These are phyloP conservation scores for Microtus pennsylvanicus DNA, from an alignment of 2,113 vertebrate genomes.

Conservation along the genomic window DNA sequence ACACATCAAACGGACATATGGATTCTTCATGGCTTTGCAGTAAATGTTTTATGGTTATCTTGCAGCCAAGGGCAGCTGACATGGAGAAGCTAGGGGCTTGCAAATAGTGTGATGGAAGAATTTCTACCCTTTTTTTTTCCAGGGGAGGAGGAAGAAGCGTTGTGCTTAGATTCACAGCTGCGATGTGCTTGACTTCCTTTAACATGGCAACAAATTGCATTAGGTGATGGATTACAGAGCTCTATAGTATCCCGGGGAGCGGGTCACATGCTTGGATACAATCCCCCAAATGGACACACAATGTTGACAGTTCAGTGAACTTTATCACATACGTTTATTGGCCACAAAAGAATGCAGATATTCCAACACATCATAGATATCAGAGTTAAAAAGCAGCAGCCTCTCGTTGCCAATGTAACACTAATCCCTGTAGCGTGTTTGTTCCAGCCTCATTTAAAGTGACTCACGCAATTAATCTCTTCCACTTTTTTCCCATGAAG, in stretches of 20 bases:
- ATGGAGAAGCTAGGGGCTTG: constrained; percentile 76
- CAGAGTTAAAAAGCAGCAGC: constrained; percentile 28
- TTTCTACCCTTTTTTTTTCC: constrained; percentile 59
- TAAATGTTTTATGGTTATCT: constrained; percentile 87
- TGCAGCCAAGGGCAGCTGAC: constrained; percentile 85
- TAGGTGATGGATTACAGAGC: not conserved
- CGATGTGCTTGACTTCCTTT: not conserved
- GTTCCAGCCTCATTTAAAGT: constrained; percentile 24
- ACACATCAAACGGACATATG: constrained; percentile 89
- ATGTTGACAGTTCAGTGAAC: constrained; percentile 33
- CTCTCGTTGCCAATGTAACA: constrained; percentile 13
- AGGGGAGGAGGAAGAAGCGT: constrained; percentile 32
- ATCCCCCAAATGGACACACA: constrained; percentile 47
- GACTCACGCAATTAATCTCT: constrained; percentile 30
- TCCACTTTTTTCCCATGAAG: not conserved
- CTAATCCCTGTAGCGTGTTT: constrained; percentile 47
- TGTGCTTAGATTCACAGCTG: constrained; percentile 52
- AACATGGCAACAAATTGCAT: not conserved
- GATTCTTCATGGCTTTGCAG: constrained; percentile 89
- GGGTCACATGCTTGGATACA: constrained; percentile 30
- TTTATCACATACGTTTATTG: not conserved
- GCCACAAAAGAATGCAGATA: constrained; percentile 32
- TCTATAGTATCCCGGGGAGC: not conserved
- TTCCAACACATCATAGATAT: constrained; percentile 4
- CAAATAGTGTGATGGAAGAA: constrained; percentile 78